Evolutionary conservation across 2,888 invertebrate genomes (phyloP).

Genomic region (Stomorhina lunata): DNA sequence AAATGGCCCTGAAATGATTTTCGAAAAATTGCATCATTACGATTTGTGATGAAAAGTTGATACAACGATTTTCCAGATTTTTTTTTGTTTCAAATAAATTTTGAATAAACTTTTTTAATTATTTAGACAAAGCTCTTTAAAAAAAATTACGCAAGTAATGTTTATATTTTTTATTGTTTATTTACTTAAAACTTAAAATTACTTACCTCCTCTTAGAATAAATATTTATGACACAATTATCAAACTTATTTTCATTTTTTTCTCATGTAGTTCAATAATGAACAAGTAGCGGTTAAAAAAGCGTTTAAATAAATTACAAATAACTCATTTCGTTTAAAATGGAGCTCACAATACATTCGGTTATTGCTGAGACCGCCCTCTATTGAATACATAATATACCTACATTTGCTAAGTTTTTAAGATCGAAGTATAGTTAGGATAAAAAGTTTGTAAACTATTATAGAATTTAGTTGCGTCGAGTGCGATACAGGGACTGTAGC

Average conservation of each 20-base stretch:
- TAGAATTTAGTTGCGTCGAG: too few species aligned
- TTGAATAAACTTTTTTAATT: not conserved
- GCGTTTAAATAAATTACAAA: too few species aligned
- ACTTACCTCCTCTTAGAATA: conserved; percentile 62
- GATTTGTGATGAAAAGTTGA: not conserved
- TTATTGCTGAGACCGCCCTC: too few species aligned
- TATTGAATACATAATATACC: too few species aligned
- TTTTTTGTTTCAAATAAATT: conserved; percentile 10
- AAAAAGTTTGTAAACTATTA: too few species aligned
- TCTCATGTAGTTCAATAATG: not conserved
- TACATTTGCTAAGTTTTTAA: too few species aligned
- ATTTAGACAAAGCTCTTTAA: not conserved
- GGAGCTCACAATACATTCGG: not conserved
- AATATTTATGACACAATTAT: conserved; percentile 60
- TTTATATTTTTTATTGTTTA: not conserved
- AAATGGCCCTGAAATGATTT: conserved; percentile 21
- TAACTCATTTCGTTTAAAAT: not conserved
- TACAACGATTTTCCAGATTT: not conserved
- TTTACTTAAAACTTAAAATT: conserved; percentile 2
- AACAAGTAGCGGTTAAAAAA: not conserved
- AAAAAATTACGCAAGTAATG: not conserved
- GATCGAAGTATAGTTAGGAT: too few species aligned
- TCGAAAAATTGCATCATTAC: conserved; percentile 38
- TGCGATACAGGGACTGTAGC: too few species aligned
- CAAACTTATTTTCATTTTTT: conserved; percentile 18